phyloP scores from a whole-genome alignment of 2,888 invertebrate species.

The Frankliniella fusca region DNA sequence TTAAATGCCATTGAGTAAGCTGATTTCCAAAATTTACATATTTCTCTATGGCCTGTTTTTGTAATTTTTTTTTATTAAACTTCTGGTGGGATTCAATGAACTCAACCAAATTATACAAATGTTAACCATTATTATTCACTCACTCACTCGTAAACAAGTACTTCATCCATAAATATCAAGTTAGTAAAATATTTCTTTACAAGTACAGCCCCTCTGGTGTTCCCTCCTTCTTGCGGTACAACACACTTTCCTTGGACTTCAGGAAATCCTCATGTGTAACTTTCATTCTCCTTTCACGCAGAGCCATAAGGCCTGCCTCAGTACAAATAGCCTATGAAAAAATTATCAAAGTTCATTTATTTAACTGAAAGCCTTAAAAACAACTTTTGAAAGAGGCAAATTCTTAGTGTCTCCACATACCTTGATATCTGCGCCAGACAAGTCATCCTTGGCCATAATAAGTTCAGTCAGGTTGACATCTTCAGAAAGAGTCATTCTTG shows the following conservation, averaged over 20 bases:
- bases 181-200: conserved; percentile 53
- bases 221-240: conserved; percentile 98
- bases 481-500: conserved; percentile 95
- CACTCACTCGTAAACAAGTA: conserved; percentile 28
- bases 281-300: conserved; percentile 97
- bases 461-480: conserved; percentile 96
- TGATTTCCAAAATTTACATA: neutral
- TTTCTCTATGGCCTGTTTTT: neutral
- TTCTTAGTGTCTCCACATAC: too few relatives aligned
- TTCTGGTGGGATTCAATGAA: neutral
- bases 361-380: conserved; percentile 13
- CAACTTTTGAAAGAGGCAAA: conserved; percentile 1
- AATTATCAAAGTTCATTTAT: neutral
- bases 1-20: too few relatives aligned
- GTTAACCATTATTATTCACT: neutral
- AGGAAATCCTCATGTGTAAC: conserved; percentile 99
- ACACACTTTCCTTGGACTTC: conserved; percentile 98
- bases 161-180: conserved; percentile 9
- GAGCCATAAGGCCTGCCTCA: conserved; percentile 96
- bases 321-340: conserved; percentile 88
- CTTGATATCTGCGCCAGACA: conserved; percentile 95
- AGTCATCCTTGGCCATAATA: conserved; percentile 98
- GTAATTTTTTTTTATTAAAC: neutral
- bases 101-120: neutral
- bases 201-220: conserved; percentile 98